Evolutionary conservation across 2,797 vertebrate species (phyloP).

Genomic region (Xenops minutus): DNA sequence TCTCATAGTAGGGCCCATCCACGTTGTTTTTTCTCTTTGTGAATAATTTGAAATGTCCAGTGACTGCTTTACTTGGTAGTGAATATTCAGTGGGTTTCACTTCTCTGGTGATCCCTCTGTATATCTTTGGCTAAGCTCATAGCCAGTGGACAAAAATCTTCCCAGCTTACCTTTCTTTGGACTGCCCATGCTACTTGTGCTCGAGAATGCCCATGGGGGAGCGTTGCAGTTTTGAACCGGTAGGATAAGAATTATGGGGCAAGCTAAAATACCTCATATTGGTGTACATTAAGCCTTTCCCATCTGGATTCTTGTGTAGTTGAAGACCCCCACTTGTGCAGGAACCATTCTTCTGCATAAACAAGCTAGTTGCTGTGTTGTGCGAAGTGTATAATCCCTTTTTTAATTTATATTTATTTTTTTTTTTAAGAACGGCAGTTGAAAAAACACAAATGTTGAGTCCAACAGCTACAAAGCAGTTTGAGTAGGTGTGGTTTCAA

Average conservation of each 20-base stretch:
- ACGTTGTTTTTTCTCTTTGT: not conserved
- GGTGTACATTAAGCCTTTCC: not conserved
- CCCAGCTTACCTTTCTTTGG: not conserved
- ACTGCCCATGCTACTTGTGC: not conserved
- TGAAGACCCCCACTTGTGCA: not conserved
- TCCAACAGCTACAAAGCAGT: not conserved
- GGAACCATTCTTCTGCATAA: not conserved
- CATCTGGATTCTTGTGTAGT: not conserved
- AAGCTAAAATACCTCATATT: not conserved
- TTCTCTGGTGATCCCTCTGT: not conserved
- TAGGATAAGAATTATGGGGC: not conserved
- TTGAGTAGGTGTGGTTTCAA: not conserved
- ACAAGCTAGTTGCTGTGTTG: not conserved
- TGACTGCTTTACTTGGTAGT: not conserved
- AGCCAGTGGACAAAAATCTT: not conserved
- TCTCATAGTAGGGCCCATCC: not conserved
- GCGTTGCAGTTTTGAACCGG: not conserved
- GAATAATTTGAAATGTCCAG: not conserved
- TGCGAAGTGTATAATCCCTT: not conserved
- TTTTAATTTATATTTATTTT: not conserved
- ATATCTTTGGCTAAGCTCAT: not conserved
- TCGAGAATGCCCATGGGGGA: accelerated
- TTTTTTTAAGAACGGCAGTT: not conserved
- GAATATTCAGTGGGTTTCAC: not conserved
- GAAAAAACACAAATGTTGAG: not conserved